Evolutionary conservation across 1,140 invertebrate species (phyloP), one percentile per base, ranked within the genome.

Genomic region (Pogonognathellus flavescens): DNA sequence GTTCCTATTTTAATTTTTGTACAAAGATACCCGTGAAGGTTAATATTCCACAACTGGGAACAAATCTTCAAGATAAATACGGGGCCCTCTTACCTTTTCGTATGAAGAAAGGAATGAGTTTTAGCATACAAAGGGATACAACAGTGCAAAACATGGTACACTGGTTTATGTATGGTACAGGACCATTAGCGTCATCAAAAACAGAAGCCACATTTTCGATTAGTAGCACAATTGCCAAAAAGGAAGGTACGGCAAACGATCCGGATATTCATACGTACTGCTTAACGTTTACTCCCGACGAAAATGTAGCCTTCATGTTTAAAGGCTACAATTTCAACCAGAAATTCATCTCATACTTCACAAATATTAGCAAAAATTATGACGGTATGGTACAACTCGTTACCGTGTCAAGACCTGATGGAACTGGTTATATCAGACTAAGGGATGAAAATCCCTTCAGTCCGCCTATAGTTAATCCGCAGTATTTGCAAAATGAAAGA

Each of bases 1-100:
- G n/a, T n/a, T n/a, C n/a, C n/a, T n/a, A n/a, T n/a, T n/a, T n/a
- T n/a, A n/a, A n/a, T n/a, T 41, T 41, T 31, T 22, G 18, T 80
- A 14, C 41, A 14, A 60, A 52, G 70, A 84, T 70, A 53, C 55
- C 18, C 52, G 22, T 88, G 5, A 41, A 22, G 20, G 83, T 85
- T 22, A 31, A 84, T 52, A 10, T 84, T 8, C 83, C 83, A 10
- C 1, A 41, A 41, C 93, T 94, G 1, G 94, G 93, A 5, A 82
- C 92, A 55, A 93, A 93, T 89, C 91, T 94, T 82, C 95, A 96
- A 89, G 94, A 95, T 89, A 95, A 95, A 89, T 89, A 94, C 11
- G 89, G 89, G 25, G 87, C 89, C 0, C 89, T 90, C 1, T 89
- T 90, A 20, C 84, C 84, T 2, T 85, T 85, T 20, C 6, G 16